Evolutionary conservation across 1,140 invertebrate species (phyloP).

Genomic region (Zaprionus tsacasi): DNA sequence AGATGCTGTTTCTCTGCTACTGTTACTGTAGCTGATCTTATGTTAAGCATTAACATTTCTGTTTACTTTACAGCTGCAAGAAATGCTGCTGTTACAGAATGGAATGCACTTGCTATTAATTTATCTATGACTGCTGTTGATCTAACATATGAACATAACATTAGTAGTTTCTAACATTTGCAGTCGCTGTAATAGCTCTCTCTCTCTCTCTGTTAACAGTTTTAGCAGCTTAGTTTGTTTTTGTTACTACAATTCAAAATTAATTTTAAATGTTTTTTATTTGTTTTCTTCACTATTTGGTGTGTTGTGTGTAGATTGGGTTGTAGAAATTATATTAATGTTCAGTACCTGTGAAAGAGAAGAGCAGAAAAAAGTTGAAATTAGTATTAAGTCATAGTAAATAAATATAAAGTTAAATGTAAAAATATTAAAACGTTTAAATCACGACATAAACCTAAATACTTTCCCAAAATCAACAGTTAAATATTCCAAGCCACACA

Average conservation of each 20-base stretch:
- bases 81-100: conserved; percentile 5
- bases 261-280: conserved; percentile 4
- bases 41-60: conserved; percentile 18
- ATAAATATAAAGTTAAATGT: not conserved
- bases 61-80: not conserved
- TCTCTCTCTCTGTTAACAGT: conserved; percentile 21
- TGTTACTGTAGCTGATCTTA: conserved; percentile 34
- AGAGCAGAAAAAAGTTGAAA: conserved; percentile 31
- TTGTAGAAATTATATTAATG: conserved; percentile 48
- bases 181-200: conserved; percentile 6
- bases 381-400: conserved; percentile 27
- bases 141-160: not conserved
- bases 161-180: not conserved
- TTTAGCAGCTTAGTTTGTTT: conserved; percentile 47
- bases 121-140: not conserved
- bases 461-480: conserved; percentile 22
- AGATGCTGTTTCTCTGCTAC: conserved; percentile 31
- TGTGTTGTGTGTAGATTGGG: conserved; percentile 30
- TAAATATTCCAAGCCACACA: conserved; percentile 12
- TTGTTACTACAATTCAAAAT: conserved; percentile 1
- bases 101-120: not conserved
- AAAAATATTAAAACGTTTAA: not conserved
- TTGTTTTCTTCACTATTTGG: conserved; percentile 62
- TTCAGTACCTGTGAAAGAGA: conserved; percentile 67
- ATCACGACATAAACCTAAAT: not conserved